Evolutionary conservation across 2,797 vertebrate genomes (phyloP), one percentile per base, ranked within the genome.

Genomic region (Anableps anableps): DNA sequence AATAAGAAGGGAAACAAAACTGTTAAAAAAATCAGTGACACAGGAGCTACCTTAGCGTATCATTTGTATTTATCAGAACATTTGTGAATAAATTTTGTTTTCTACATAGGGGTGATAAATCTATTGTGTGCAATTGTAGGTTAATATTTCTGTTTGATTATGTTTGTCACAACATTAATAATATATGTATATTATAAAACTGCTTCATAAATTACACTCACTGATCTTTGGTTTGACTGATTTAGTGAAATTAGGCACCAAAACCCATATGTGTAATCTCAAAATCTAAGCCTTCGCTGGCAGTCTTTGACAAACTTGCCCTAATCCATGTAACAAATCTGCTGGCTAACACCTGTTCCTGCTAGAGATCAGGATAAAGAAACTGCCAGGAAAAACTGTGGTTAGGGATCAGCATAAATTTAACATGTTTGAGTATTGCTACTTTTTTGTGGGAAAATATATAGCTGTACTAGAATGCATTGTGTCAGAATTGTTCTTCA

Each of bases 251-350:
- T 92, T 55, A 23, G 43, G 48, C 72, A 76, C 78, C 80, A 83
- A 81, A 68, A 77, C 34, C 81, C 87, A 88, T 90, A 86, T 88
- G 81, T 80, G 43, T 94, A 93, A 95, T 95, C 94, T 92, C 60
- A 78, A 88, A 87, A 88, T 90, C 92, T 92, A 82, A 81, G 77
- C 82, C 83, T 71, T 85, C 53, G 23, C 45, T 66, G 78, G 87
- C 88, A 92, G 90, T 94, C 85, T 89, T 81, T 90, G 75, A 81
- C 86, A 91, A 92, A 93, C 64, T 82, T 94, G 90, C 88, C 75
- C 36, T 93, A 92, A 95, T 95, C 92, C 81, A 1, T 73, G 76
- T 4, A 66, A 66, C 72, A 47, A 87, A 85, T 92, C 88, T 88
- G 83, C 76, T 29, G 75, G 64, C 71, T 77, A 85, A 85, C 92